Conservation (phyloP, 1,140 invertebrate genomes). For the Nebria ingens region DNA sequence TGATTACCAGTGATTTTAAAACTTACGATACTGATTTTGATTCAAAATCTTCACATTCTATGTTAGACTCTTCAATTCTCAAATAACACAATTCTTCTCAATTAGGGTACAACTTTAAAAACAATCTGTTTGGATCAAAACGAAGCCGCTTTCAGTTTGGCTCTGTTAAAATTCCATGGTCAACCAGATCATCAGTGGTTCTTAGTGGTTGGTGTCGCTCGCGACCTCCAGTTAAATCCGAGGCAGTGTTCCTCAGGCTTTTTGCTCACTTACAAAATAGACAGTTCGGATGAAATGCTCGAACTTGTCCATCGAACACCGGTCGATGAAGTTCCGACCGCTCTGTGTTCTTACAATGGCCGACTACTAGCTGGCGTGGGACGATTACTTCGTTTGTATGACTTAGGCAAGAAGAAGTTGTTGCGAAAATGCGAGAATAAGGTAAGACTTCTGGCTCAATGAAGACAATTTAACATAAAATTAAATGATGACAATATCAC, state of each 20-base stretch:
- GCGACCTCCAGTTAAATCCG: constrained; percentile 84
- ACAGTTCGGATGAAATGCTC: constrained; percentile 59
- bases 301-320: constrained; percentile 90
- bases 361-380: constrained; percentile 87
- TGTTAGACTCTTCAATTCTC: background rate
- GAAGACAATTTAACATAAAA: background rate
- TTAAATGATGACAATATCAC: constrained; percentile 18
- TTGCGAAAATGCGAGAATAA: constrained; percentile 98
- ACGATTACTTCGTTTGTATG: constrained; percentile 84
- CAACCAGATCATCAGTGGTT: constrained; percentile 60
- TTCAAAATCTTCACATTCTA: background rate
- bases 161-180: constrained; percentile 45
- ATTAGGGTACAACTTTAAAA: constrained; percentile 62
- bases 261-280: constrained; percentile 79
- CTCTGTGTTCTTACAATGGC: constrained; percentile 87
- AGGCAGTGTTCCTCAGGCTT: constrained; percentile 66
- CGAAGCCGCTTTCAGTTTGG: constrained; percentile 80
- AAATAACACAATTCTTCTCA: constrained; percentile 2
- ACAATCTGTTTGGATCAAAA: constrained; percentile 86
- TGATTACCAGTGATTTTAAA: constrained; percentile 7
- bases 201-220: constrained; percentile 79
- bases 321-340: constrained; percentile 87
- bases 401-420: constrained; percentile 94
- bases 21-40: background rate
- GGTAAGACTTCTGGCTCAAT: constrained; percentile 37